phyloP scores from a whole-genome alignment of 2,888 invertebrate genomes.

The Epirrita christyi region DNA sequence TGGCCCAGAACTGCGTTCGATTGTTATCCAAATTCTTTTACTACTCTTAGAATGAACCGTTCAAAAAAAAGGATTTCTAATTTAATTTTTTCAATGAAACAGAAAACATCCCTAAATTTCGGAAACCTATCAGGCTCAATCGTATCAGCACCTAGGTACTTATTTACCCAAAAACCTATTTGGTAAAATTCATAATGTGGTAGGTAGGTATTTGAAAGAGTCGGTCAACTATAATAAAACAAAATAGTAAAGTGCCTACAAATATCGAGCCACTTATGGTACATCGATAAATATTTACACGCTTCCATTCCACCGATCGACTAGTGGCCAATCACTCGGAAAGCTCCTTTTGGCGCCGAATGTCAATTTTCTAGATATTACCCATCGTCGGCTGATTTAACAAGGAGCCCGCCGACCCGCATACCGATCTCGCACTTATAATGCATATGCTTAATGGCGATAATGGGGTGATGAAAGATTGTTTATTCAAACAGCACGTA shows the following conservation, averaged over 20 bases:
- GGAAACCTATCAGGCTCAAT: no score
- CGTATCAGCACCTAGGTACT: no score
- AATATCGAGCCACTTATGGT: slow-evolving; percentile 55
- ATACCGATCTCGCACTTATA: slow-evolving; percentile 51
- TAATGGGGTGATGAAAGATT: slow-evolving; percentile 57
- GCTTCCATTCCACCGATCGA: slow-evolving; percentile 54
- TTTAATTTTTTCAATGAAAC: no score
- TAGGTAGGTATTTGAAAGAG: no score
- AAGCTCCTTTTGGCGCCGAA: slow-evolving; percentile 71
- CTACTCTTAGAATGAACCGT: no score
- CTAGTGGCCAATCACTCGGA: slow-evolving; percentile 54
- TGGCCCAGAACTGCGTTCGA: no score
- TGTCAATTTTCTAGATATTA: slow-evolving; percentile 76
- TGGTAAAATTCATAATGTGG: no score
- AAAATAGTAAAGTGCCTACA: slow-evolving; percentile 26
- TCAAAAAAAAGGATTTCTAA: no score
- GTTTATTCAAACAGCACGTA: slow-evolving; percentile 70
- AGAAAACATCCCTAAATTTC: no score
- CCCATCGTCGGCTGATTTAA: slow-evolving; percentile 55
- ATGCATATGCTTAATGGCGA: slow-evolving; percentile 48
- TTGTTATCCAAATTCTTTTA: no score
- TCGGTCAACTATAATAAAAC: slow-evolving; percentile 3
- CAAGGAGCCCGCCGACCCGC: slow-evolving; percentile 57
- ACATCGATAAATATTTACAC: slow-evolving; percentile 70
- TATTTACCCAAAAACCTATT: no score